phyloP scores from a whole-genome alignment of 1,140 invertebrate genomes.

The Drosophila oshimai region DNA sequence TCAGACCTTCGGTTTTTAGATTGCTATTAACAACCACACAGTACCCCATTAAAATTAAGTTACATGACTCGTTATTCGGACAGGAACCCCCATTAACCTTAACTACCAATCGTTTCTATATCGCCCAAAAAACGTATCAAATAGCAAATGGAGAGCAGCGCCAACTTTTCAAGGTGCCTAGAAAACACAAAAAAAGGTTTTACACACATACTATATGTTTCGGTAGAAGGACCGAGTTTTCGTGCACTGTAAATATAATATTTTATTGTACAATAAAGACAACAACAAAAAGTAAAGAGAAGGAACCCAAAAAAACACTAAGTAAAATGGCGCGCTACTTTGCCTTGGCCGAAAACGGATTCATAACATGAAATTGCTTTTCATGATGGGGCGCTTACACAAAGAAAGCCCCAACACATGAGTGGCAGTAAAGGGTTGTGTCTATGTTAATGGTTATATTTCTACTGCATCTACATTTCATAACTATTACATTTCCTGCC shows the following conservation, averaged over 20 bases:
- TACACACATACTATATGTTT: slow-evolving; percentile 21
- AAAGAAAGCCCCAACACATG: slow-evolving; percentile 39
- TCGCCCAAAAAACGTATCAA: slow-evolving; percentile 13
- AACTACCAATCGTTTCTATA: not conserved
- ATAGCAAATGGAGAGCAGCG: slow-evolving; percentile 2
- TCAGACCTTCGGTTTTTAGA: no score
- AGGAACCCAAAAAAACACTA: slow-evolving; percentile 19
- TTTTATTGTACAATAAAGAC: slow-evolving; percentile 77
- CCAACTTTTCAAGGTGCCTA: slow-evolving; percentile 35
- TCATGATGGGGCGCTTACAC: slow-evolving; percentile 53
- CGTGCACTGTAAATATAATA: slow-evolving; percentile 77
- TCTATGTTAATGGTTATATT: slow-evolving; percentile 64
- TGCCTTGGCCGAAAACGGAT: slow-evolving; percentile 72
- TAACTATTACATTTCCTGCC: slow-evolving; percentile 60
- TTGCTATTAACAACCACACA: no score
- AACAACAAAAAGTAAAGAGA: slow-evolving; percentile 13
- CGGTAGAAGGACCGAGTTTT: slow-evolving; percentile 45
- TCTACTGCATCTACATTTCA: slow-evolving; percentile 59
- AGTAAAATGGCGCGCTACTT: slow-evolving; percentile 56
- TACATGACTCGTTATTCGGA: not conserved
- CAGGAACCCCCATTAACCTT: slow-evolving; percentile 11
- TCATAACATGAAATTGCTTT: slow-evolving; percentile 80
- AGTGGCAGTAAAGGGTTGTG: slow-evolving; percentile 32
- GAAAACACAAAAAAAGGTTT: slow-evolving; percentile 36
- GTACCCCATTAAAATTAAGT: not conserved